Base-by-base conservation (phyloP, 2,888 invertebrate genomes). In the Venusia cambrica region DNA sequence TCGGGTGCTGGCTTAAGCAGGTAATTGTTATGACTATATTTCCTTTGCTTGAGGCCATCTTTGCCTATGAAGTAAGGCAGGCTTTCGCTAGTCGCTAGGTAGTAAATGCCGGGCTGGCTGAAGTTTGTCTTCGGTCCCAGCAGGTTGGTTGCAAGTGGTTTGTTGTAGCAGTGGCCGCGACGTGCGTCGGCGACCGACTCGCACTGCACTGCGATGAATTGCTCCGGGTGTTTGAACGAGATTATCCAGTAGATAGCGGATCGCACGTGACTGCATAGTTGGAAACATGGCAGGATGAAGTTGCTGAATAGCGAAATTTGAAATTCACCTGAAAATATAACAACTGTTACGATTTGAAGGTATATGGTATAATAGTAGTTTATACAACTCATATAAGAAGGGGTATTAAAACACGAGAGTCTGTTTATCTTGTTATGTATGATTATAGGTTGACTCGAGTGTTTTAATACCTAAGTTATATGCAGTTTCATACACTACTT, bases 271-370 rank as follows among this genome's bases (percentile, higher is more conserved):
- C 83, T 83, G 63, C 85, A 85, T 1, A 83, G 45, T 24, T 66
- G 60, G 38, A 84, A 70, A 46, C 84, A 84, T 0, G 84, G 83
- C 19, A 84, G 54, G 20, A 84, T 62, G 54, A 83, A 76, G 33
- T 62, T 54, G 1, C 65, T 60, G 2, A 46, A 45, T 48, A 78
- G 64, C 0, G 72, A 54, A 5, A 73, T 68, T 46, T 85, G 85
- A 49, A 56, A 81, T 62, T 85, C 85, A 35, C 84, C 84, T 84
- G 60, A 1, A 57, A 59, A 28, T n/a, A 4, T 7, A 12, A 11
- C n/a, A n/a, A n/a, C n/a, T n/a, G n/a, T n/a, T n/a, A n/a, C n/a
- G n/a, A n/a, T n/a, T n/a, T n/a, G n/a, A n/a, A n/a, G n/a, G n/a
- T n/a, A n/a, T n/a, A n/a, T n/a, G n/a, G n/a, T n/a, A n/a, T n/a